Base-by-base conservation (phyloP, 2,797 vertebrate genomes). In the Melanotaenia parkinsoni region DNA sequence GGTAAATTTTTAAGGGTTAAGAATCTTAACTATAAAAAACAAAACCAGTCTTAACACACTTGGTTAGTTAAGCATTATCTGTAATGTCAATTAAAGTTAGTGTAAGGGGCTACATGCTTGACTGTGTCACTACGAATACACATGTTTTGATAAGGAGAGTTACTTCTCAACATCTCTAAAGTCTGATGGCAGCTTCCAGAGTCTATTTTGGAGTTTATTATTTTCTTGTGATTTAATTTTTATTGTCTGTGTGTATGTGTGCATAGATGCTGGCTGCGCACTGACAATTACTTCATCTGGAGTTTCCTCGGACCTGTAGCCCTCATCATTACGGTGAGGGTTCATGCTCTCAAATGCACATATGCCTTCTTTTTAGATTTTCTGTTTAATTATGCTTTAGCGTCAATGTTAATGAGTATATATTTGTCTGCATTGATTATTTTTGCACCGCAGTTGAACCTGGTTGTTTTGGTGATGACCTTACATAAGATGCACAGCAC, bases 201-300 rank as follows among this genome's bases (percentile, higher is more conserved):
- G 14, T 58, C 33, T 60, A 10, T 37, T 56, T 62, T 53, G 18
- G 8, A 30, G 3, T 14, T 40, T 54, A 16, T 50, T 26, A 60
- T 64, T 72, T 70, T 30, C 30, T 24, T 67, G 16, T 43, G 30
- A 58, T 78, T 60, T 72, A n/a, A 16, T 40, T 40, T 40, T 12
- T 38, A 35, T 35, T 35, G 35, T 35, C 35, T 63, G 35, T 70
- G 35, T 70, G n/a, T 73, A 13, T 74, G 22, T 73, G 45, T 69
- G 35, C 63, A 30, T 72, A 98, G 97, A 51, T 98, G 96, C 86
- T 98, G 96, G 96, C 92, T 98, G 33, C 94, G 96, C 22, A 95
- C 96, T 67, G 97, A 98, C 86, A 97, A 96, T 77, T 96, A 96
- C 72, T 98, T 98, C 86, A 97, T 98, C 88, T 98, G 96, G 96